Conservation (phyloP, 1,140 invertebrate genomes). For the Aleiodes sp. region DNA sequence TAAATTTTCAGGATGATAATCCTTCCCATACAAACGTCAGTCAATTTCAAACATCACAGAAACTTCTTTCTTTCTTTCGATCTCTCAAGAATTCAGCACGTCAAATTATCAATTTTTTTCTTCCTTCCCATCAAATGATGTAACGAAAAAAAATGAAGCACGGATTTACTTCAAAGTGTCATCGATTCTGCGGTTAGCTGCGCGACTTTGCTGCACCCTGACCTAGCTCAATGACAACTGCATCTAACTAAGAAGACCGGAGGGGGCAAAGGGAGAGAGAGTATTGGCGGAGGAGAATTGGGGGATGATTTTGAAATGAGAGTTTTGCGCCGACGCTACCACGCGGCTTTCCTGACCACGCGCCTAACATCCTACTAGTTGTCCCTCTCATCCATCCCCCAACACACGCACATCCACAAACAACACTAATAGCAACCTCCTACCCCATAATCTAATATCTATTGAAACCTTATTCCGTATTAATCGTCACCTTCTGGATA, state of each 20-base stretch:
- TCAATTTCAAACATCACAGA: too few relatives aligned
- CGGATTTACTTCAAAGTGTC: not conserved
- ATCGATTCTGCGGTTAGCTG: constrained; percentile 25
- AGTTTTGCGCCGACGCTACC: constrained; percentile 26
- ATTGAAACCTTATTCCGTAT: not conserved
- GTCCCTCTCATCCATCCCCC: not conserved
- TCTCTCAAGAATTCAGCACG: too few relatives aligned
- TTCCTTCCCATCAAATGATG: not conserved
- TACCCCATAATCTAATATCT: not conserved
- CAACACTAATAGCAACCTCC: too few relatives aligned
- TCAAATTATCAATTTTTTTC: too few relatives aligned
- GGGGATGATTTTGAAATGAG: not conserved
- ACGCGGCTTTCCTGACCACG: constrained; percentile 12
- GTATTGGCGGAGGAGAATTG: not conserved
- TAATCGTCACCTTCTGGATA: constrained; percentile 57
- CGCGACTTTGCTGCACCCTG: constrained; percentile 44
- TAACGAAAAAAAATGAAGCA: not conserved
- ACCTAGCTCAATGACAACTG: constrained; percentile 56
- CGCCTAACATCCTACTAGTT: not conserved
- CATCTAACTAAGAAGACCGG: constrained; percentile 30
- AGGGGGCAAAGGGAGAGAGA: constrained; percentile 14
- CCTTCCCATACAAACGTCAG: too few relatives aligned
- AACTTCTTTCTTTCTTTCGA: too few relatives aligned
- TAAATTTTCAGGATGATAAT: too few relatives aligned
- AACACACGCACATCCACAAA: not conserved